phyloP scores from a whole-genome alignment of 2,797 vertebrate genomes.

The Halcyon smyrnensis region DNA sequence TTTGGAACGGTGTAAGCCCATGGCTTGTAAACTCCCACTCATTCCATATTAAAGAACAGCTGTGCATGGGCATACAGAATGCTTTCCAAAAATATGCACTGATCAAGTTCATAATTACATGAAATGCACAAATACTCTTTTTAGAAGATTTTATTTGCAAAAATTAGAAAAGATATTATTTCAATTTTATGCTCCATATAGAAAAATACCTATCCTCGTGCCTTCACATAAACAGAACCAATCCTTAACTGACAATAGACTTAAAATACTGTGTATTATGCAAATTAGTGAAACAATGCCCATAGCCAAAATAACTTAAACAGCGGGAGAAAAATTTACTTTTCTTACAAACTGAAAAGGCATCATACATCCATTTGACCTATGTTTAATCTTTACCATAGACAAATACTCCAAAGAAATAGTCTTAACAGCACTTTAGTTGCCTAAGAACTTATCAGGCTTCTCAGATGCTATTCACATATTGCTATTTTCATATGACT shows the following conservation, averaged over 20 bases:
- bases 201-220: fast-evolving
- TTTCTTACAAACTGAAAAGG: neutral
- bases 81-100: neutral
- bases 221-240: neutral
- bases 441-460: neutral
- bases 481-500: neutral
- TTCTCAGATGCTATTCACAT: neutral
- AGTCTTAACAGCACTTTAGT: neutral
- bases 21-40: neutral
- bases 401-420: neutral
- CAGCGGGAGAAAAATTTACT: neutral
- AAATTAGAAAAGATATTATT: neutral
- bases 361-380: neutral
- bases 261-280: neutral
- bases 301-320: neutral
- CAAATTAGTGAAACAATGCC: neutral
- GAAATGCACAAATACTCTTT: neutral
- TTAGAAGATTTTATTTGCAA: neutral
- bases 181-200: neutral
- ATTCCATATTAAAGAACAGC: neutral
- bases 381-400: neutral
- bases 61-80: neutral
- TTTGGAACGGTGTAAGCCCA: neutral
- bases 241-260: neutral
- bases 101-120: neutral